Evolutionary conservation across 1,140 invertebrate species (phyloP), one percentile per base, ranked within the genome.

Genomic region (Atta colombica): DNA sequence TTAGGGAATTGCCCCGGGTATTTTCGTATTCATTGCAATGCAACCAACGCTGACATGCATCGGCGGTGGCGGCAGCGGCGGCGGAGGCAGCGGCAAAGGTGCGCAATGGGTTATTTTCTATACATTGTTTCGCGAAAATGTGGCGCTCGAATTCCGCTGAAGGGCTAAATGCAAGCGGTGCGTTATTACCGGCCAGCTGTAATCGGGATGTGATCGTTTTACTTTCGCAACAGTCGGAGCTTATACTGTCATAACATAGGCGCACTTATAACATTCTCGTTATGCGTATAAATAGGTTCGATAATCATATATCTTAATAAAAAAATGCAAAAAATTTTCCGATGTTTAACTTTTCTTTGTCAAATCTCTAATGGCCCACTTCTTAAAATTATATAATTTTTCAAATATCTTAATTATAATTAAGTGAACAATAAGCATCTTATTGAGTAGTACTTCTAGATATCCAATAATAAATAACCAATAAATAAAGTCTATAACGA

Each of bases 1-100:
- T 94, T 94, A 94, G 91, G 91, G 89, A 93, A 93, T 92, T 89
- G 92, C 93, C 93, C 87, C 87, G 61, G 93, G 93, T 92, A 86
- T 75, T 91, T 84, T 92, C 92, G 92, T 90, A 93, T 94, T 94
- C 91, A 94, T 91, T 90, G 91, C 91, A 85, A 90, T 90, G 85
- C 80, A 93, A 92, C 90, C 89, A 89, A 82, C 55, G 89, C 89
- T 93, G 92, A 91, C 92, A 90, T 86, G 90, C 84, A 77, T 69
- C 68, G 87, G 28, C 63, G 61, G 39, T 45, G 39, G 39, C 25
- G 58, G 49, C 49, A 16, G 28, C 28, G 28, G 28, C 90, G 18
- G 18, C 90, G 65, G 35, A 8, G 35, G 78, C 77, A 72, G 74
- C 86, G 82, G 86, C 81, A 92, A 90, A 92, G 85, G 78, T 89